A percentile compares a stretch with the other conserved stretches of the same genome.
phyloP scores from a whole-genome alignment of 2,797 vertebrate genomes.

The Periparus ater region DNA sequence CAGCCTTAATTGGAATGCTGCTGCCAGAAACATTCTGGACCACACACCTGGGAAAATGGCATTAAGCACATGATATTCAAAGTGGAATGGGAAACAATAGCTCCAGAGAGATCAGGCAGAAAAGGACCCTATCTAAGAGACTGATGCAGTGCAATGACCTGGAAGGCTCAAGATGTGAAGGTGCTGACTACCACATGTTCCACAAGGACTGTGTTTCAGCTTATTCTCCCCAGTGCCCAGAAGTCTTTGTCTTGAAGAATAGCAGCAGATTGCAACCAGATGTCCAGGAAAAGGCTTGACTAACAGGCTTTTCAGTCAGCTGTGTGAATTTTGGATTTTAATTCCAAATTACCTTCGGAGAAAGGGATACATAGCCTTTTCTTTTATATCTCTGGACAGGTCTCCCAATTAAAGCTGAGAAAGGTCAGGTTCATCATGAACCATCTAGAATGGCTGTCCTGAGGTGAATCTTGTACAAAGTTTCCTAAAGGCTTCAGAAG shows the following conservation, averaged over 20 bases:
- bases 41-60: neutral
- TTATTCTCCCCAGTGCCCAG: neutral
- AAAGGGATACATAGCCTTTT: neutral
- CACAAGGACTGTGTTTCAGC: neutral
- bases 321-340: neutral
- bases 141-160: neutral
- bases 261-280: neutral
- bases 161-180: neutral
- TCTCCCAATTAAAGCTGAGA: neutral
- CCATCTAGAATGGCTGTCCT: slow-evolving; percentile 6
- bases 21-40: neutral
- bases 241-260: neutral
- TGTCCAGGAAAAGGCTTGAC: neutral
- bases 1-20: neutral
- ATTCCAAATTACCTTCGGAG: neutral
- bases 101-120: neutral
- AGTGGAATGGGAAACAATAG: neutral
- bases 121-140: neutral
- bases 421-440: neutral
- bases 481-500: slow-evolving; percentile 80
- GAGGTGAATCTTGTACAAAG: slow-evolving; percentile 80
- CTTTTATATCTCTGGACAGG: neutral
- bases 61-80: neutral
- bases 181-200: neutral
- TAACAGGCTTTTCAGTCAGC: neutral